These are phyloP conservation scores for Leucophora obtusa DNA, from an alignment of 2,888 invertebrate species.

Conservation along the genomic window DNA sequence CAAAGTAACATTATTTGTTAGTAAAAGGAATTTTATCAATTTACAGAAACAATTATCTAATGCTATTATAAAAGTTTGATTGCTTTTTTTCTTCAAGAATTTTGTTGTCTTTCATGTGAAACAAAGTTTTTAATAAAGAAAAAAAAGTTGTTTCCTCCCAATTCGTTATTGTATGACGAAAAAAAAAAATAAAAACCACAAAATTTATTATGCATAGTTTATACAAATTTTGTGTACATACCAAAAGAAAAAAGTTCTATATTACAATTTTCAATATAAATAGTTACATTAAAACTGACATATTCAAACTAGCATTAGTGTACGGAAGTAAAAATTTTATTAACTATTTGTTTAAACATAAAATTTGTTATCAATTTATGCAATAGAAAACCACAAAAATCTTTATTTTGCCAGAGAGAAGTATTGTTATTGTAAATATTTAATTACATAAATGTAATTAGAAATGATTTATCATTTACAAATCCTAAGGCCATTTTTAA, in stretches of 20 bases:
- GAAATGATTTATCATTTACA: neutral
- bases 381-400: neutral
- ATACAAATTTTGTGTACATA: neutral
- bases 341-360: neutral
- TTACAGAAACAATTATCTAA: constrained; percentile 13
- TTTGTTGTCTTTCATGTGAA: constrained; percentile 3
- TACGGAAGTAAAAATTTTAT: neutral
- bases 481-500: no score
- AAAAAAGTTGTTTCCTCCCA: neutral
- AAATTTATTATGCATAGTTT: constrained; percentile 42
- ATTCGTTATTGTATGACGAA: constrained; percentile 2
- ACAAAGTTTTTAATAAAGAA: constrained; percentile 1
- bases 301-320: no score
- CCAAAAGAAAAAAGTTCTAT: no score
- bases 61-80: constrained; percentile 16
- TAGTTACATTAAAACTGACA: no score
- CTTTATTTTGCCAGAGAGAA: neutral
- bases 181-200: constrained; percentile 42
- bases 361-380: neutral
- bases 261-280: no score
- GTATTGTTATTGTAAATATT: neutral
- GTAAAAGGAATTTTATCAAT: constrained; percentile 7
- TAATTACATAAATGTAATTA: neutral
- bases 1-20: neutral
- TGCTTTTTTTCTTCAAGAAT: neutral